Conservation (phyloP, 2,888 invertebrate genomes). For the Nephrocerus scutellatus region DNA sequence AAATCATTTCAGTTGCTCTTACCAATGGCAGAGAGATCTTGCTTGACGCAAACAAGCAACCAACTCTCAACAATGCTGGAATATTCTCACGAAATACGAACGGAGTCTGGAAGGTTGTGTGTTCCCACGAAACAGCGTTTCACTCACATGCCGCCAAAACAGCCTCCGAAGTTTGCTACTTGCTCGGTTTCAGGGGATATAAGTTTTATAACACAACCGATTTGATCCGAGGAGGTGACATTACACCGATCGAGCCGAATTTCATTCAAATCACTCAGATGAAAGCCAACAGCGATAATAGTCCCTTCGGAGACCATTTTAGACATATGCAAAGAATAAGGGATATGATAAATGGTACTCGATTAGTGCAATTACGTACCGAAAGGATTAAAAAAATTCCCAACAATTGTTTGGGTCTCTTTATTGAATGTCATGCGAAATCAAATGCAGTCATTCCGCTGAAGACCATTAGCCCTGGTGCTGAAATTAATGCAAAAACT, state of each 20-base stretch:
- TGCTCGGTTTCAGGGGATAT: slow-evolving; percentile 56
- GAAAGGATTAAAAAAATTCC: slow-evolving; percentile 21
- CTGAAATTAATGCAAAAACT: slow-evolving; percentile 13
- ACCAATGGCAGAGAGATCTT: slow-evolving; percentile 57
- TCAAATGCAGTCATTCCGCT: slow-evolving; percentile 33
- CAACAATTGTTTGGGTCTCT: slow-evolving; percentile 35
- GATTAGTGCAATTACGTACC: slow-evolving; percentile 18
- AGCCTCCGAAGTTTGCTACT: slow-evolving; percentile 56
- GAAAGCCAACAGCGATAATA: neutral
- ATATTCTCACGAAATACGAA: slow-evolving; percentile 56
- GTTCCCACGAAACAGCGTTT: slow-evolving; percentile 48
- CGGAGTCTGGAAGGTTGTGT: slow-evolving; percentile 61
- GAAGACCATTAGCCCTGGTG: slow-evolving; percentile 36
- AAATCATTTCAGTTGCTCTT: slow-evolving; percentile 64
- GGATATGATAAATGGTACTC: slow-evolving; percentile 5
- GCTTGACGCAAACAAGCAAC: slow-evolving; percentile 56
- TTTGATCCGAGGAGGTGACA: slow-evolving; percentile 22
- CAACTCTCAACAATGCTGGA: slow-evolving; percentile 56
- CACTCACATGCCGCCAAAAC: slow-evolving; percentile 37
- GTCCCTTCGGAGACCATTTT: slow-evolving; percentile 19
- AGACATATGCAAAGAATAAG: slow-evolving; percentile 9
- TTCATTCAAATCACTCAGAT: slow-evolving; percentile 18
- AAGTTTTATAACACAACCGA: slow-evolving; percentile 35
- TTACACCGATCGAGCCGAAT: slow-evolving; percentile 34
- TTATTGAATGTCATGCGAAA: slow-evolving; percentile 38